phyloP scores from a whole-genome alignment of 2,113 vertebrate genomes.

The Etheostoma cragini region DNA sequence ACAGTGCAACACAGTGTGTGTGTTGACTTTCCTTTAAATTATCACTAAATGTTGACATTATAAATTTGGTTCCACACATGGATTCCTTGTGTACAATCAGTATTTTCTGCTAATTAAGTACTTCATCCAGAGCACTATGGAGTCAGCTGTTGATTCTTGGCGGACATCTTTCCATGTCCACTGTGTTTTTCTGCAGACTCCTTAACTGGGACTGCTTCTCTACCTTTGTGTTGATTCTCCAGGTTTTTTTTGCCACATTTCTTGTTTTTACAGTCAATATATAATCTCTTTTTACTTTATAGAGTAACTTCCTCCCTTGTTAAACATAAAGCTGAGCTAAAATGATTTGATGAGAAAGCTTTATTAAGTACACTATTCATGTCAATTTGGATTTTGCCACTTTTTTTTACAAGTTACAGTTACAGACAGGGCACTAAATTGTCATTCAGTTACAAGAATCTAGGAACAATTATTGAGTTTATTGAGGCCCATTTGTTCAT shows the following conservation, averaged over 20 bases:
- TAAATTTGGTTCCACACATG: not conserved
- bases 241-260: not conserved
- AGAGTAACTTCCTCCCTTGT: not conserved
- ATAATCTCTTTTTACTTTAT: not conserved
- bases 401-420: not conserved
- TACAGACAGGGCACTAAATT: not conserved
- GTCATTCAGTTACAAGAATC: not conserved
- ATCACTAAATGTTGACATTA: not conserved
- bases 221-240: not conserved
- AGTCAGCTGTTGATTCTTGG: not conserved
- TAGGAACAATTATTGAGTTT: not conserved
- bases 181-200: not conserved
- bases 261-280: not conserved
- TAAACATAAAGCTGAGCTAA: too few relatives aligned
- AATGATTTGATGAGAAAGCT: not conserved
- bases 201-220: not conserved
- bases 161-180: not conserved
- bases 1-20: not conserved
- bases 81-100: not conserved
- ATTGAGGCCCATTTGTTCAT: not conserved
- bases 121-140: not conserved
- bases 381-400: too few relatives aligned
- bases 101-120: not conserved
- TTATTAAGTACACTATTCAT: too few relatives aligned
- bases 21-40: not conserved